Conservation (phyloP, 2,888 invertebrate genomes). For the Papilio protenor region DNA sequence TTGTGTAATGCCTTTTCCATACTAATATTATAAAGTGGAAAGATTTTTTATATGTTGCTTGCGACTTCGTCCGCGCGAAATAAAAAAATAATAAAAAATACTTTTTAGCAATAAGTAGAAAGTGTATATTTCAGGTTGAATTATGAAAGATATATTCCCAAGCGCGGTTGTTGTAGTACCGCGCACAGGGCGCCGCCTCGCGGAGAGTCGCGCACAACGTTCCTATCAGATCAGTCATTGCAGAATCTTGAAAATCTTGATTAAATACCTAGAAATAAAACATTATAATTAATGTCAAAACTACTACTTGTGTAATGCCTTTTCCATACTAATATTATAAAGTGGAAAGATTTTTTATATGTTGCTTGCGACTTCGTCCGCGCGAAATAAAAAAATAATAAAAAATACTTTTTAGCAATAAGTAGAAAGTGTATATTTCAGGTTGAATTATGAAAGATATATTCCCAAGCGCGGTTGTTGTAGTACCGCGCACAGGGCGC, state of each 20-base stretch:
- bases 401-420: neutral
- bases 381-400: too few species aligned
- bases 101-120: neutral
- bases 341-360: too few species aligned
- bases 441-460: constrained; percentile 50
- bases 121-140: constrained; percentile 42
- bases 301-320: too few species aligned
- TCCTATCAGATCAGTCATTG: constrained; percentile 60
- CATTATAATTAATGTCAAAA: neutral
- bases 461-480: constrained; percentile 58
- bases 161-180: constrained; percentile 60
- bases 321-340: too few species aligned
- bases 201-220: constrained; percentile 61
- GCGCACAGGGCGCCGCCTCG: constrained; percentile 58
- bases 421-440: constrained; percentile 33
- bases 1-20: too few species aligned
- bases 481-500: constrained; percentile 61
- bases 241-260: constrained; percentile 63
- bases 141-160: constrained; percentile 52
- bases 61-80: too few species aligned
- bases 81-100: too few species aligned
- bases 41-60: too few species aligned
- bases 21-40: too few species aligned
- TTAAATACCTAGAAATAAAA: constrained; percentile 63
- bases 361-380: too few species aligned